phyloP scores from a whole-genome alignment of 2,113 vertebrate species.

The Coregonus clupeaformis region DNA sequence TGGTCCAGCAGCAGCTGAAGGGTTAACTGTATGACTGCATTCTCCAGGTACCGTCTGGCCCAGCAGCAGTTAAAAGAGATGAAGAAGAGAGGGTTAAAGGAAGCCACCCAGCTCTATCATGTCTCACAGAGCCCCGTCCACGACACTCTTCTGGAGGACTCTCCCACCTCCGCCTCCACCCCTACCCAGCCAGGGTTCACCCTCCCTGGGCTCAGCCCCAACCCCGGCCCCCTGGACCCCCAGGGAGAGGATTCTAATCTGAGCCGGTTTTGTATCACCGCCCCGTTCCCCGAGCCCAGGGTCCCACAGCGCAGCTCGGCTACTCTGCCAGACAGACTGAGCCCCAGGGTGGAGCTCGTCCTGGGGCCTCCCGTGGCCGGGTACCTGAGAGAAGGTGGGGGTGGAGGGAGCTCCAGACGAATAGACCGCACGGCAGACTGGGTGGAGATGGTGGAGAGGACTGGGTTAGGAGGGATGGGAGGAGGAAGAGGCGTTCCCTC shows the following conservation, averaged over 20 bases:
- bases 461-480: conserved; percentile 43
- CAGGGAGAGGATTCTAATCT: conserved; percentile 65
- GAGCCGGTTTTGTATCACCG: conserved; percentile 77
- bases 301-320: conserved; percentile 33
- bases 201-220: conserved; percentile 36
- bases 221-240: conserved; percentile 57
- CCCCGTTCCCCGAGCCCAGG: conserved; percentile 75
- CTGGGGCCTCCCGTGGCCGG: conserved; percentile 62
- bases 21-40: no score
- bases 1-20: no score
- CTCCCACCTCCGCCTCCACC: conserved; percentile 64
- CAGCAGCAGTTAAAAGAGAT: conserved; percentile 97
- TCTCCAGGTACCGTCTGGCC: conserved; percentile 83
- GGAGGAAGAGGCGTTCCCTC: conserved; percentile 17
- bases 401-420: conserved; percentile 64
- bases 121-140: conserved; percentile 91
- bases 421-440: conserved; percentile 78
- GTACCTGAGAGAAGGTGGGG: conserved; percentile 38
- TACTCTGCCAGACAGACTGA: conserved; percentile 63
- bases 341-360: conserved; percentile 69
- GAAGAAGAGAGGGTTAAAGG: conserved; percentile 91
- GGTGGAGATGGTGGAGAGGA: conserved; percentile 79
- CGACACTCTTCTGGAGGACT: conserved; percentile 79
- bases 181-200: conserved; percentile 56
- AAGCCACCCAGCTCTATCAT: conserved; percentile 91